Evolutionary conservation across 2,797 vertebrate genomes (phyloP), one percentile per base, ranked within the genome.

Genomic region (Monodelphis domestica): DNA sequence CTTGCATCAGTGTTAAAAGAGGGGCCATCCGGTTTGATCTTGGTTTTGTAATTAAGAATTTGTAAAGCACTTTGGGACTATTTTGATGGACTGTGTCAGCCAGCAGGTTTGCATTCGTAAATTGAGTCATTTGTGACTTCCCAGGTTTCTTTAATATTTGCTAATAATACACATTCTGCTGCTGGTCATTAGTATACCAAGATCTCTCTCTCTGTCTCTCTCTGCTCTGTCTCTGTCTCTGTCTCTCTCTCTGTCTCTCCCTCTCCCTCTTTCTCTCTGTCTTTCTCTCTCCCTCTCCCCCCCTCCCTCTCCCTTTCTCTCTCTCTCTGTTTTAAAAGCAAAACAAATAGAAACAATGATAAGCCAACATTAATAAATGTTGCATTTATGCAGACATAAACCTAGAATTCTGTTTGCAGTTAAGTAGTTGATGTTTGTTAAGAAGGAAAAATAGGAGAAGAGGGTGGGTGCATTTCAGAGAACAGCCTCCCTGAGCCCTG

Each of bases 161-260:
- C 45, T 96, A 95, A 95, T 96, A 97, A 97, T 93, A 97, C 96
- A 91, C 95, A 93, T 93, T 87, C 92, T 88, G 93, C 94, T 95
- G 95, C 53, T 89, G 95, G 45, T 55, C 92, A 96, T 96, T 97
- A 97, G 98, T 97, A 95, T 95, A 96, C 94, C 93, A 70, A n/a
- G 94, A 90, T n/a, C 0, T 4, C 33, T 11, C 26, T 33, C 29
- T 63, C n/a, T 4, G n/a, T 4, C 29, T 14, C 3, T 63, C 6
- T 2, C 5, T 38, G 6, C 1, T 38, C 10, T n/a, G n/a, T n/a
- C n/a, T n/a, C n/a, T n/a, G n/a, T n/a, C 10, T 12, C 9, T 7
- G 21, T 2, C n/a, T 70, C 5, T 12, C 21, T 15, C 59, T n/a
- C 12, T 14, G n/a, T 17, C 33, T 70, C 2, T 38, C 4, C 5